phyloP scores from a whole-genome alignment of 2,113 vertebrate genomes.

The Salvelinus alpinus region DNA sequence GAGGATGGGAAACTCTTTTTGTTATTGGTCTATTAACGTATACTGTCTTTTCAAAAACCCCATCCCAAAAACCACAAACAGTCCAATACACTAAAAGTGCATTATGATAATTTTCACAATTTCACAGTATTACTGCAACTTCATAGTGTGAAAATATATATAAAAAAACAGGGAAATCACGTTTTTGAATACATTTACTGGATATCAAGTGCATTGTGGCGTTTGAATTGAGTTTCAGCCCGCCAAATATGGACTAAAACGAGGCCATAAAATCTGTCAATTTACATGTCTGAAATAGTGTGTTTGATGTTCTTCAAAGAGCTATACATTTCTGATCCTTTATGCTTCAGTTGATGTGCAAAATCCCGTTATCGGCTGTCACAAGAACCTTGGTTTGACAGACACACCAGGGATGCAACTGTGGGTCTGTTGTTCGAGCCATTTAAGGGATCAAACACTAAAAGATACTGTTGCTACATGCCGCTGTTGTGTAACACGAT shows the following conservation, averaged over 20 bases:
- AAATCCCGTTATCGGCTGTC: conserved; percentile 12
- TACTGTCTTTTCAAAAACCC: no score
- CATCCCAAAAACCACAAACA: no score
- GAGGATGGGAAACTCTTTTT: no score
- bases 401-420: conserved; percentile 1
- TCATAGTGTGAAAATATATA: no score
- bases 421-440: neutral
- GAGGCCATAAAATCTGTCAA: neutral
- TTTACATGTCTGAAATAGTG: conserved; percentile 9
- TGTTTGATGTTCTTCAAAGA: conserved; percentile 19
- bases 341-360: conserved; percentile 4
- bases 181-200: neutral
- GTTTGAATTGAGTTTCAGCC: neutral
- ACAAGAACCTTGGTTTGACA: conserved; percentile 10
- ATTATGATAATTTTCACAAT: no score
- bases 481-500: neutral
- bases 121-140: no score
- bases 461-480: neutral
- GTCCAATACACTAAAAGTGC: no score
- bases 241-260: neutral
- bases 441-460: neutral
- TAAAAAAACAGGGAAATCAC: no score
- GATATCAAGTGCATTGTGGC: neutral
- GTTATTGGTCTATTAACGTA: no score
- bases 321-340: conserved; percentile 5